A percentile compares a stretch with the other conserved stretches of the same genome.
phyloP scores from a whole-genome alignment of 2,113 vertebrate genomes.

The Oreochromis aureus region DNA sequence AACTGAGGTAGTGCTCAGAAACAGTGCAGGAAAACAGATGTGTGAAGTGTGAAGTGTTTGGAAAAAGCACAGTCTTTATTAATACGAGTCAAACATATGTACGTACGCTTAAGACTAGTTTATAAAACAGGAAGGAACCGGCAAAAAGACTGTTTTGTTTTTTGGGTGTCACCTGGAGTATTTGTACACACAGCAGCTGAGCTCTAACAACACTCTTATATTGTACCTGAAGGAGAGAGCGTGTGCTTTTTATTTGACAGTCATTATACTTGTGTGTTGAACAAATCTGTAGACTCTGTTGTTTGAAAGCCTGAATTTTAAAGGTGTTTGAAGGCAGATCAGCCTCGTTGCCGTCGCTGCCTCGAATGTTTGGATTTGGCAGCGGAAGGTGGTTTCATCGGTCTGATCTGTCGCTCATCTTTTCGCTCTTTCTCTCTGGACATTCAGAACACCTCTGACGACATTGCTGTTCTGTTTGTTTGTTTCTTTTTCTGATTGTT shows the following conservation, averaged over 20 bases:
- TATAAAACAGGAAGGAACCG: conserved; percentile 1
- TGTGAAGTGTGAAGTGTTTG: conserved; percentile 12
- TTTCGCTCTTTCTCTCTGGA: conserved; percentile 22
- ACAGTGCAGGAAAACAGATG: conserved; percentile 3
- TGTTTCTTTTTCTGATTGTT: conserved; percentile 31
- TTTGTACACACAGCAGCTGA: conserved; percentile 23
- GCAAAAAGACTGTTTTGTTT: conserved; percentile 24
- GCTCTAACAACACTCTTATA: conserved; percentile 12
- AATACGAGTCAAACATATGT: conserved; percentile 2
- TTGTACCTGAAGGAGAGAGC: conserved; percentile 11
- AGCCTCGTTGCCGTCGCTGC: conserved; percentile 22
- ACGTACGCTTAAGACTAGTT: conserved; percentile 20
- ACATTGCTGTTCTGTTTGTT: conserved; percentile 34
- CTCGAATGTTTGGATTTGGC: conserved; percentile 45
- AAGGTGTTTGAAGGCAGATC: not conserved
- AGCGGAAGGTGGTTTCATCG: conserved; percentile 12
- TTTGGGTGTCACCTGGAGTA: conserved; percentile 13
- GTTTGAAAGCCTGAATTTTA: not conserved
- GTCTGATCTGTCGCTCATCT: conserved; percentile 36
- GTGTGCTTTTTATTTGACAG: conserved; percentile 32
- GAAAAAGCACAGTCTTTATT: conserved; percentile 55
- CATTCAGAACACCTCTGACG: conserved; percentile 33
- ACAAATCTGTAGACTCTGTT: conserved; percentile 43
- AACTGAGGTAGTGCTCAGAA: conserved; percentile 28
- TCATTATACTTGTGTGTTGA: conserved; percentile 51